phyloP scores from a whole-genome alignment of 1,140 invertebrate genomes.

The Drosophila dunni region DNA sequence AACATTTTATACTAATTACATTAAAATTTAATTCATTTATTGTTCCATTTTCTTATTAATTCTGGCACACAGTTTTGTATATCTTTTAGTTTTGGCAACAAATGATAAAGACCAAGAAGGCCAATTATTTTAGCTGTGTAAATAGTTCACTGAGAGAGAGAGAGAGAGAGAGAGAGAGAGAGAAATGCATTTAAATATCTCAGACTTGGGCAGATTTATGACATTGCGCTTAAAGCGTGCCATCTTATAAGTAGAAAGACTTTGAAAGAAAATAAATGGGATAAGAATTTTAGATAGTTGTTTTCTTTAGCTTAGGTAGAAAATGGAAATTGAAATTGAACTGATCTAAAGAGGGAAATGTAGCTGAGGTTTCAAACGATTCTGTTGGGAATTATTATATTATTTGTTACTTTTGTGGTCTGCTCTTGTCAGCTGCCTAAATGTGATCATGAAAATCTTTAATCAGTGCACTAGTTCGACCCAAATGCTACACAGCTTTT shows the following conservation, averaged over 20 bases:
- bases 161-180: too few relatives aligned
- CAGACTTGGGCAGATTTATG: background rate
- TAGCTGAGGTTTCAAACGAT: too few relatives aligned
- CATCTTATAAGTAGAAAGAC: background rate
- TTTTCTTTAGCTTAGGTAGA: too few relatives aligned
- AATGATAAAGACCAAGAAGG: constrained; percentile 8
- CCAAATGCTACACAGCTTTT: too few relatives aligned
- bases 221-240: background rate
- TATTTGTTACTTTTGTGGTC: background rate
- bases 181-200: constrained; percentile 1
- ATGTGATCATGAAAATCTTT: constrained; percentile 35
- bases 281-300: too few relatives aligned
- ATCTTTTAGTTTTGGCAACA: constrained; percentile 23
- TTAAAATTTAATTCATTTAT: constrained; percentile 57
- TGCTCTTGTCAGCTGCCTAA: constrained; percentile 9
- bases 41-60: constrained; percentile 50
- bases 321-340: too few relatives aligned
- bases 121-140: background rate
- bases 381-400: background rate
- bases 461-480: constrained; percentile 5
- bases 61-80: constrained; percentile 55
- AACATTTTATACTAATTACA: constrained; percentile 57
- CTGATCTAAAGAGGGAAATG: too few relatives aligned
- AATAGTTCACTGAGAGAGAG: background rate
- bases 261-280: background rate